Percentiles rank a stretch among this genome's conserved stretches.
Conservation (phyloP, 2,888 invertebrate genomes). For the Hedya salicella region DNA sequence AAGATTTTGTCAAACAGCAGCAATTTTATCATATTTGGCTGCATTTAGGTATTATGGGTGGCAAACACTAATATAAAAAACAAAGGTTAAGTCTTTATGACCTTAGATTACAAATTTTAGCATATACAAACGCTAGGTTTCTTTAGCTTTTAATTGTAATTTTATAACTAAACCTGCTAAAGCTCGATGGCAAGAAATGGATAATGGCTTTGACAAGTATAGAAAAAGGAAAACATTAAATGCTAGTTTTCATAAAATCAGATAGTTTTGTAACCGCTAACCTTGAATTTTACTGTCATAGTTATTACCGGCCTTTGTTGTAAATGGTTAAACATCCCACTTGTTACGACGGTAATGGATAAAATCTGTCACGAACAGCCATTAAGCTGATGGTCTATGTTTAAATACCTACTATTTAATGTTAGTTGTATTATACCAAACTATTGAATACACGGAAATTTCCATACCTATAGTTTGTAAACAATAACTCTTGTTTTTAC, state of each 20-base stretch:
- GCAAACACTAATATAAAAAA: too few relatives aligned
- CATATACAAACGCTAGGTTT: too few relatives aligned
- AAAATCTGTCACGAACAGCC: constrained; percentile 26
- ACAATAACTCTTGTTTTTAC: not conserved
- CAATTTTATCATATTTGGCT: too few relatives aligned
- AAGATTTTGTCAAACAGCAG: too few relatives aligned
- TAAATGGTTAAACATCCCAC: constrained; percentile 26
- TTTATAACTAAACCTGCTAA: not conserved
- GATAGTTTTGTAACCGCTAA: constrained; percentile 25
- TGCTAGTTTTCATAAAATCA: constrained; percentile 24
- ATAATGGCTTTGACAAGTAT: not conserved
- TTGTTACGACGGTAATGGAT: constrained; percentile 22
- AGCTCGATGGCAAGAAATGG: not conserved
- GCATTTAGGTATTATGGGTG: too few relatives aligned
- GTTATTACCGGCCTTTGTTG: constrained; percentile 34
- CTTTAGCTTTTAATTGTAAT: too few relatives aligned
- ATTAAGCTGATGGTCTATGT: constrained; percentile 17
- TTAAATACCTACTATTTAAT: constrained; percentile 15
- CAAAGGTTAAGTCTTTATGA: not conserved
- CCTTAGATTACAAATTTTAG: not conserved
- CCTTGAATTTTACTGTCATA: constrained; percentile 35
- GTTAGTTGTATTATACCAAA: not conserved
- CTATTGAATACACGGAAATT: not conserved
- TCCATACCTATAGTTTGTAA: not conserved
- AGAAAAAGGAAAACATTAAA: constrained; percentile 19